Conservation (phyloP, 2,888 invertebrate species). For the Andricus quercusramuli region DNA sequence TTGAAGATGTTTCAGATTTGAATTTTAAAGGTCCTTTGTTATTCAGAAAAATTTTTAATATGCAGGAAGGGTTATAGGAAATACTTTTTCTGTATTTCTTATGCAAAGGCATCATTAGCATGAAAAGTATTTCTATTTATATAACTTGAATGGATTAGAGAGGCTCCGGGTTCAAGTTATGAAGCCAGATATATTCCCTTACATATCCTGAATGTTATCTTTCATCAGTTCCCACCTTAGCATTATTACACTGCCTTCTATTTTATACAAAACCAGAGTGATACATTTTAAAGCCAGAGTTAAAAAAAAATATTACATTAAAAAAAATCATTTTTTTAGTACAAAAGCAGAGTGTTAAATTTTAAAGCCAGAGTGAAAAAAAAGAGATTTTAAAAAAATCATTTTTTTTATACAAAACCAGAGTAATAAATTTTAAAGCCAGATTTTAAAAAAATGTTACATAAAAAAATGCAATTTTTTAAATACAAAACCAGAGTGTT, state of each 20-base stretch:
- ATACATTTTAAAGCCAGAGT: no score
- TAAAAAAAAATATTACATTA: no score
- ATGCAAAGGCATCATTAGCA: constrained; percentile 8
- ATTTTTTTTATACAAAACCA: no score
- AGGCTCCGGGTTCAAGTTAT: constrained; percentile 18
- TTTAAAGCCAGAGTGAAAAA: no score
- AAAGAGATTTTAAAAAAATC: no score
- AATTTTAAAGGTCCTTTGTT: not conserved
- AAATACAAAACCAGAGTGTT: no score
- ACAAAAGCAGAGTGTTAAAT: no score
- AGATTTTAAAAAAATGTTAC: no score
- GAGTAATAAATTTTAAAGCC: no score
- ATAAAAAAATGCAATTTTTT: no score
- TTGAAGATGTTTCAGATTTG: not conserved
- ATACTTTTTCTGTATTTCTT: constrained; percentile 2
- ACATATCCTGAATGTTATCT: not conserved
- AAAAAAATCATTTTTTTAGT: no score
- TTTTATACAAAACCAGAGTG: not conserved
- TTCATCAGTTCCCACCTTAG: not conserved
- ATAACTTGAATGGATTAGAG: constrained; percentile 25
- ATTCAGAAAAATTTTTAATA: not conserved
- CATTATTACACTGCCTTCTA: constrained; percentile 2
- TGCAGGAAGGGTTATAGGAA: constrained; percentile 3
- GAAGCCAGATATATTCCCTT: constrained; percentile 30
- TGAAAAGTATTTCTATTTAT: constrained; percentile 22